A percentile compares a stretch with the other conserved stretches of the same genome.
These are phyloP conservation scores for Spinus olivaceus DNA, from an alignment of 2,797 vertebrate genomes.

Conservation along the genomic window DNA sequence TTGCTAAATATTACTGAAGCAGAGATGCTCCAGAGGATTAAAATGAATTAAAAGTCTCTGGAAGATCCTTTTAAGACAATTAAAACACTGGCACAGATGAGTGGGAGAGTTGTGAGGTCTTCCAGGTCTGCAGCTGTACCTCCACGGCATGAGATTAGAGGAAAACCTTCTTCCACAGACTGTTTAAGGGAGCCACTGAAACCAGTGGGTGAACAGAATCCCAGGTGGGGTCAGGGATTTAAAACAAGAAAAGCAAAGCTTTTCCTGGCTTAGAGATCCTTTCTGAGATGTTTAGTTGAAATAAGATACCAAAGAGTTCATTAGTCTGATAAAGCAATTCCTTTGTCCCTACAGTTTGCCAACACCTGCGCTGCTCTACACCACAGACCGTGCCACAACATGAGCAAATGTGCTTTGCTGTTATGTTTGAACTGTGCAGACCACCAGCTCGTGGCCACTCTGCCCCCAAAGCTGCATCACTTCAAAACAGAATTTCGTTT, in stretches of 20 bases:
- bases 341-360: not conserved
- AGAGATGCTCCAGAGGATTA: not conserved
- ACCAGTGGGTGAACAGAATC: not conserved
- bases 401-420: not conserved
- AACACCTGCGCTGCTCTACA: not conserved
- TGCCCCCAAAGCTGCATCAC: not conserved
- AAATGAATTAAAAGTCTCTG: not conserved
- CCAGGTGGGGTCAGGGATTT: not conserved
- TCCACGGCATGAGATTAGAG: rapidly evolving
- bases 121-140: not conserved
- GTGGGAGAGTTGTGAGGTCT: not conserved
- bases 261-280: not conserved
- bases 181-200: not conserved
- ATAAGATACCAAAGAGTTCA: not conserved
- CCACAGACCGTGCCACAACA: rapidly evolving
- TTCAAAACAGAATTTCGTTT: not conserved
- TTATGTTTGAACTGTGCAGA: not conserved
- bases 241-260: not conserved
- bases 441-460: not conserved
- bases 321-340: not conserved
- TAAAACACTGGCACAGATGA: not conserved
- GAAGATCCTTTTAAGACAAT: not conserved
- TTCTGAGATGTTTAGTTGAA: not conserved
- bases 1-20: not conserved
- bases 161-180: not conserved